A percentile compares a stretch with the other conserved stretches of the same genome.
These are phyloP conservation scores for Ramphastos sulfuratus DNA, from an alignment of 2,113 vertebrate genomes.

Conservation along the genomic window DNA sequence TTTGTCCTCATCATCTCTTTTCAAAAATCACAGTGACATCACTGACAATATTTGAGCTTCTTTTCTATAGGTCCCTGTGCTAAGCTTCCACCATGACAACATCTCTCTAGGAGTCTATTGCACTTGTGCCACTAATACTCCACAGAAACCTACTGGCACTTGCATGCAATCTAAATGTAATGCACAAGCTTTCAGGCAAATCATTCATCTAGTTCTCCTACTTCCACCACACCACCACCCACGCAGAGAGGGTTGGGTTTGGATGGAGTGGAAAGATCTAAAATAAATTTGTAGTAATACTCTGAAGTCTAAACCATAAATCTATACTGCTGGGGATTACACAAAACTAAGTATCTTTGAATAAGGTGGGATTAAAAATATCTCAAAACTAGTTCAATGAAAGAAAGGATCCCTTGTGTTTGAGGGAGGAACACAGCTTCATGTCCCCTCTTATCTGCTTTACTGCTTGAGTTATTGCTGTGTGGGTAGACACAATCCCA, in stretches of 20 bases:
- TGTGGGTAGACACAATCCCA: too few species aligned
- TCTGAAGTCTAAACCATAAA: background rate
- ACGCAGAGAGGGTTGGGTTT: background rate
- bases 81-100: background rate
- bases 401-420: background rate
- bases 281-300: background rate
- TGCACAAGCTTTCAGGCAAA: background rate
- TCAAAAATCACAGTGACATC: background rate
- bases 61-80: background rate
- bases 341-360: background rate
- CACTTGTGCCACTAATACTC: background rate
- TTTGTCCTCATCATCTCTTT: background rate
- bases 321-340: background rate
- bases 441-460: background rate
- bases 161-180: background rate
- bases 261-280: background rate
- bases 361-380: background rate
- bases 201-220: background rate
- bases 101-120: background rate
- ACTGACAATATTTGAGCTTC: background rate
- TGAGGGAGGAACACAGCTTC: background rate
- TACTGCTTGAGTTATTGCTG: background rate
- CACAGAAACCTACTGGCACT: accelerated
- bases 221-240: background rate
- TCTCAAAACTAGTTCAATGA: background rate